Percentiles rank a stretch among this genome's conserved stretches.
Evolutionary conservation across 2,888 invertebrate species (phyloP).

Genomic region (Heliconius charithonia): DNA sequence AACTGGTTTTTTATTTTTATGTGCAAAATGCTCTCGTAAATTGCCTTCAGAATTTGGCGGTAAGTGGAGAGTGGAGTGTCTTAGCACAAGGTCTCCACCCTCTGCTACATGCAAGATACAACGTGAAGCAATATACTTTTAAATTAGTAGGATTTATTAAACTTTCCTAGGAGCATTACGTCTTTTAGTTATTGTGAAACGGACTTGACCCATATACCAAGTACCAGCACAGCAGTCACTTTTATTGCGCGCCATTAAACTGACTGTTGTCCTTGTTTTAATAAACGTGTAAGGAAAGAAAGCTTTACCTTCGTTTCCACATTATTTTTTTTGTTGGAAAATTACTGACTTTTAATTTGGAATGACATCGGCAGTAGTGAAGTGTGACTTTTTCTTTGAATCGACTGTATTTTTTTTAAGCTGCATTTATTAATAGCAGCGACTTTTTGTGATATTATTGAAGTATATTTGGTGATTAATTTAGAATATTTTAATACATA

Average conservation of each 20-base stretch:
- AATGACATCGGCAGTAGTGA: neutral
- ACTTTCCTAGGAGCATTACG: neutral
- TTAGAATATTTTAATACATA: too few relatives aligned
- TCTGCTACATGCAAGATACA: too few relatives aligned
- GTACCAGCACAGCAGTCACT: conserved; percentile 19
- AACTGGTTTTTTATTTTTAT: too few relatives aligned
- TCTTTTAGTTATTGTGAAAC: neutral
- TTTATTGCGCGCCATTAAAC: conserved; percentile 26
- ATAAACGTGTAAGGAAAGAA: conserved; percentile 22
- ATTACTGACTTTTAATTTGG: neutral
- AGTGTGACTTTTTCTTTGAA: neutral
- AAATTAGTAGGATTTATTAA: neutral
- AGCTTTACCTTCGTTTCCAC: conserved; percentile 8
- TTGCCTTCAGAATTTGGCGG: too few relatives aligned
- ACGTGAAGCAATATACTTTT: neutral
- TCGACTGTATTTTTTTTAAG: neutral
- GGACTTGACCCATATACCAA: conserved; percentile 31
- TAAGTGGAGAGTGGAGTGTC: too few relatives aligned
- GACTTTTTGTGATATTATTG: too few relatives aligned
- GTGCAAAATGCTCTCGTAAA: too few relatives aligned
- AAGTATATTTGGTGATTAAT: too few relatives aligned
- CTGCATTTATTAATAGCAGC: too few relatives aligned
- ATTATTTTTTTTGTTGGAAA: neutral
- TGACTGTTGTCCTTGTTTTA: conserved; percentile 31
- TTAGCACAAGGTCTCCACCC: too few relatives aligned